Base-by-base conservation (phyloP, 2,113 vertebrate genomes). In the Terrapene triunguis region DNA sequence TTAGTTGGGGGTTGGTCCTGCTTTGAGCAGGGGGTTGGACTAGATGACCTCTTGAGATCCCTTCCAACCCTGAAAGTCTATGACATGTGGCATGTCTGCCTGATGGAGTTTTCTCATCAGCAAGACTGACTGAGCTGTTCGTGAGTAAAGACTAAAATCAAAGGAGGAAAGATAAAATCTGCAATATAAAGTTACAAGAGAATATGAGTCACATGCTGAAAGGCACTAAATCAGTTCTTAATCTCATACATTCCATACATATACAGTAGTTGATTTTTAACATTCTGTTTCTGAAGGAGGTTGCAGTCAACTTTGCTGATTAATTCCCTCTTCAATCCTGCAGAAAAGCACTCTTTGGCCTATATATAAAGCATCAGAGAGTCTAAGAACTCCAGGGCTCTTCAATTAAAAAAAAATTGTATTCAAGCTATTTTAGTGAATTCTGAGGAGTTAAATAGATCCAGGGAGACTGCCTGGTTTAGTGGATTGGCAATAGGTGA, bases 351-450 rank as follows among this genome's bases (percentile, higher is more conserved):
- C 94, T 96, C 96, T 97, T 92, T 97, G 94, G 92, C 92, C 96
- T 94, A 95, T 69, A 96, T 91, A 95, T 91, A 95, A 95, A 92
- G 57, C 87, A 74, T 87, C 92, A 94, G 90, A 94, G 87, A 62
- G 13, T 87, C 87, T 97, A 96, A 94, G 35, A 96, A 93, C 69
- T 96, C 83, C 81, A 93, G 79, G 65, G 94, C 50, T 57, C 87
- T 97, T 97, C 92, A 96, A 97, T 81, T 62, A 27, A 27, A 62
- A 87, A 29, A 57, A 53, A 84, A 93, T 32, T 96, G 90, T 21
- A 96, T 96, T 92, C 90, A 95, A 93, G 89, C 81, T 97, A 96
- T 96, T 97, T 97, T 95, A 95, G 95, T 97, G 87, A 96, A n/a
- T 81, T n/a, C 89, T 65, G 69, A 88, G 94, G 82, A 89, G 92